These are phyloP conservation scores for Simalia tracyae DNA, from an alignment of 2,797 vertebrate genomes.

Conservation along the genomic window DNA sequence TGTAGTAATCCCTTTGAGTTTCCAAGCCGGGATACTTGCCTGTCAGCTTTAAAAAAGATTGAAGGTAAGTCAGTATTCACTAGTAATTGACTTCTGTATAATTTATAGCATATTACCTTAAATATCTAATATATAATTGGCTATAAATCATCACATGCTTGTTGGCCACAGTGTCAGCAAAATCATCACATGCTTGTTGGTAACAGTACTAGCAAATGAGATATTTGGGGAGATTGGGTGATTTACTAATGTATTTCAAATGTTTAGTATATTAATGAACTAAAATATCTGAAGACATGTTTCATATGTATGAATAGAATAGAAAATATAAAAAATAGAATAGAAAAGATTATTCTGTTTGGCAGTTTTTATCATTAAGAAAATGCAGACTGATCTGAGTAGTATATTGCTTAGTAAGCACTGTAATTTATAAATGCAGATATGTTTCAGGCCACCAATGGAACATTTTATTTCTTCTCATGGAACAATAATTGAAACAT, in stretches of 20 bases:
- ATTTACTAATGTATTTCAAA: not conserved
- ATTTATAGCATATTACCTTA: constrained; percentile 13
- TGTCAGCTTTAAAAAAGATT: constrained; percentile 83
- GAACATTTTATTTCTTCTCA: not conserved
- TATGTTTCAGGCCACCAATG: not conserved
- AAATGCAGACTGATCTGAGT: not conserved
- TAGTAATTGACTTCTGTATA: constrained; percentile 20
- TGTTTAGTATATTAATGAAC: not conserved
- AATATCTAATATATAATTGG: constrained; percentile 2
- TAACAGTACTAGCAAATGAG: not conserved
- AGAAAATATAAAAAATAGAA: not conserved
- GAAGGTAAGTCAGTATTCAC: constrained; percentile 79
- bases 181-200: constrained; percentile 3
- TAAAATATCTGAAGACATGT: not conserved
- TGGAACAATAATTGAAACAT: not conserved
- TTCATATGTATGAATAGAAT: not conserved
- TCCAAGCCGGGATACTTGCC: constrained; percentile 81
- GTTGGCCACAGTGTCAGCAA: not conserved
- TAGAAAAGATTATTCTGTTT: not conserved
- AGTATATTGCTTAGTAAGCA: not conserved
- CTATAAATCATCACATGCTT: constrained; percentile 15
- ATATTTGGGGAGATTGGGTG: not conserved
- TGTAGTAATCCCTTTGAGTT: constrained; percentile 91
- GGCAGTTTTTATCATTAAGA: not conserved
- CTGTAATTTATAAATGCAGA: not conserved